phyloP scores from a whole-genome alignment of 2,113 vertebrate genomes.

The Thalassoma bifasciatum region DNA sequence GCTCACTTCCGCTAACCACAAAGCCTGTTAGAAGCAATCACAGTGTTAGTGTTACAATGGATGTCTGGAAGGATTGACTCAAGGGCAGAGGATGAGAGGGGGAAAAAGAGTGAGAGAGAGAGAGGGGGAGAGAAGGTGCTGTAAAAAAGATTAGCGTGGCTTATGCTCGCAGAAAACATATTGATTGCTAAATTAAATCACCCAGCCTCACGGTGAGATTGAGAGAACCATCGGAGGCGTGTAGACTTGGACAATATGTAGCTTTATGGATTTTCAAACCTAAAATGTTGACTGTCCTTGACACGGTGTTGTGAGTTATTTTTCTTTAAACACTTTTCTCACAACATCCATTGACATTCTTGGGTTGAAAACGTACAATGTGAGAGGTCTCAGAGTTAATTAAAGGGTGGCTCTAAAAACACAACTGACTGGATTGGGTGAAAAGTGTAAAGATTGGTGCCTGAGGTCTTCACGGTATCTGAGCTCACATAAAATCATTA shows the following conservation, averaged over 20 bases:
- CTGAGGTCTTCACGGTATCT: background rate
- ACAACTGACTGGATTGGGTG: background rate
- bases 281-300: conserved; percentile 68
- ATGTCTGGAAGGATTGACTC: conserved; percentile 65
- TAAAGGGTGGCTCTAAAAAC: background rate
- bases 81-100: conserved; percentile 65
- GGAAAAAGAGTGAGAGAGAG: conserved; percentile 47
- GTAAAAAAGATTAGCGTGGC: conserved; percentile 77
- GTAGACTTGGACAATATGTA: conserved; percentile 50
- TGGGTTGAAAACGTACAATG: background rate
- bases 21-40: conserved; percentile 76
- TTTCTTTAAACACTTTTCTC: conserved; percentile 35
- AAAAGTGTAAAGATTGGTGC: background rate
- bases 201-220: conserved; percentile 47
- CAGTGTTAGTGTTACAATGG: conserved; percentile 47
- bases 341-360: conserved; percentile 1
- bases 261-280: conserved; percentile 71
- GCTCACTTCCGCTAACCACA: conserved; percentile 46
- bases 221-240: conserved; percentile 44
- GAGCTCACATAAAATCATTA: background rate
- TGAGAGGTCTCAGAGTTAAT: background rate
- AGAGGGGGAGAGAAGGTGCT: conserved; percentile 64
- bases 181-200: conserved; percentile 81
- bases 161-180: conserved; percentile 77
- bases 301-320: conserved; percentile 40